A percentile compares a stretch with the other conserved stretches of the same genome.
These are phyloP conservation scores for Bombus polaris DNA, from an alignment of 1,140 invertebrate genomes.

Conservation along the genomic window DNA sequence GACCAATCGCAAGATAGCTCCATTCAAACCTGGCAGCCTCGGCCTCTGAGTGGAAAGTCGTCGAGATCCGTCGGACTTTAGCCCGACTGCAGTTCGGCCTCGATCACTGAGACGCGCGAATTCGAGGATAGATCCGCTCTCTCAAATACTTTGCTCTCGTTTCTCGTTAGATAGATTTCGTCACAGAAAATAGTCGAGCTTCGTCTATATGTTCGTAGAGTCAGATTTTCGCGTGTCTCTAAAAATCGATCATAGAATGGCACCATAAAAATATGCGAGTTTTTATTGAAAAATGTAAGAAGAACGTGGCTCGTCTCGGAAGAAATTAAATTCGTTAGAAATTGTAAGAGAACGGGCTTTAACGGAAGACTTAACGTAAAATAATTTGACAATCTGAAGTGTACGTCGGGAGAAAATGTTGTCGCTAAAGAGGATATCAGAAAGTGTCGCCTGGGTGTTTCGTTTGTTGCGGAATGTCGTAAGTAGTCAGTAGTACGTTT, in stretches of 20 bases:
- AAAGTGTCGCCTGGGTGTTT: background rate
- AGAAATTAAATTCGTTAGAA: background rate
- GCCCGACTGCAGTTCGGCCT: constrained; percentile 80
- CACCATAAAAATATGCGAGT: background rate
- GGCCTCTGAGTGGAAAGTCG: constrained; percentile 68
- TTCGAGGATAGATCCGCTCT: constrained; percentile 54
- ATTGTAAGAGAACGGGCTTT: background rate
- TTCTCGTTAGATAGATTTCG: constrained; percentile 17
- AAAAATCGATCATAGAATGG: background rate
- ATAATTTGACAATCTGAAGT: background rate
- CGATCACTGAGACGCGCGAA: constrained; percentile 78
- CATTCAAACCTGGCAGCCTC: constrained; percentile 79
- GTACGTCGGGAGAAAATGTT: background rate
- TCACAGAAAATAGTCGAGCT: constrained; percentile 39
- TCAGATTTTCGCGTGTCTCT: background rate
- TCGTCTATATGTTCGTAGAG: background rate
- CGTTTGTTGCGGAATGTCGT: background rate
- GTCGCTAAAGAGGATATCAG: constrained; percentile 10
- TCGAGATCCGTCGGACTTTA: constrained; percentile 75
- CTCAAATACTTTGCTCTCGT: background rate
- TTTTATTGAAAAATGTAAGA: background rate
- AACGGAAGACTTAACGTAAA: background rate
- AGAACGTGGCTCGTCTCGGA: background rate
- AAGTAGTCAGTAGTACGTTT: constrained; percentile 22
- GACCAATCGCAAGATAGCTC: constrained; percentile 77